Conservation (phyloP, 2,113 vertebrate genomes). For the Stigmatopora argus region DNA sequence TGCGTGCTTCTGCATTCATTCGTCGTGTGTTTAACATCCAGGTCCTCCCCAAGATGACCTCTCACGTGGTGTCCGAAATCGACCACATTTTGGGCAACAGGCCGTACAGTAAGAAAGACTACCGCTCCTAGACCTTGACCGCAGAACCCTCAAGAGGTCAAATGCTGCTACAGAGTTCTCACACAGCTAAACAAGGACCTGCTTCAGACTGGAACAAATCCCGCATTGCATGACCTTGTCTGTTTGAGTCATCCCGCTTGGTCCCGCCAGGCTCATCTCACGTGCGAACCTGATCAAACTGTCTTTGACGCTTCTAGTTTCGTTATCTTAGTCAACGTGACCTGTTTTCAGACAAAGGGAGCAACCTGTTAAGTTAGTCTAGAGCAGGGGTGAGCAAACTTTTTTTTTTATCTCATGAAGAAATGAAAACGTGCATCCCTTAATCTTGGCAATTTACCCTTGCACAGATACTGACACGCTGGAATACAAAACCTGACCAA, state of each 20-base stretch:
- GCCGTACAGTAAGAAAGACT: conserved; percentile 95
- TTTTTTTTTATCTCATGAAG: not conserved
- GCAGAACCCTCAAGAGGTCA: conserved; percentile 27
- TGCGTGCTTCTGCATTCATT: not conserved
- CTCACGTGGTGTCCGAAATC: conserved; percentile 88
- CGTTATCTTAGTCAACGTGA: conserved; percentile 6
- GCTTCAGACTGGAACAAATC: conserved; percentile 36
- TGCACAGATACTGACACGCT: not conserved
- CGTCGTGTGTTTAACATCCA: conserved; percentile 38
- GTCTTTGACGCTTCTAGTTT: conserved; percentile 32
- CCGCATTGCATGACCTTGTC: conserved; percentile 25
- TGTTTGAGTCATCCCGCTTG: conserved; percentile 41
- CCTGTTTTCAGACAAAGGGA: not conserved
- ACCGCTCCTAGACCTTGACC: conserved; percentile 78
- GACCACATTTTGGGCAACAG: conserved; percentile 94
- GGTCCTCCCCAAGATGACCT: conserved; percentile 98
- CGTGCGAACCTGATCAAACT: conserved; percentile 38
- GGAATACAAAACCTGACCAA: not conserved
- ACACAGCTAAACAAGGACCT: conserved; percentile 54
- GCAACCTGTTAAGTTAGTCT: not conserved
- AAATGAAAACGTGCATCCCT: too few species aligned
- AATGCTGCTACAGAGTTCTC: conserved; percentile 23
- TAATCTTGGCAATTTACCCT: too few species aligned
- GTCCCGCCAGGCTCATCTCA: conserved; percentile 69
- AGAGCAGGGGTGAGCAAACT: not conserved